Conservation (phyloP, 2,888 invertebrate genomes). For the Orchestes rusci region DNA sequence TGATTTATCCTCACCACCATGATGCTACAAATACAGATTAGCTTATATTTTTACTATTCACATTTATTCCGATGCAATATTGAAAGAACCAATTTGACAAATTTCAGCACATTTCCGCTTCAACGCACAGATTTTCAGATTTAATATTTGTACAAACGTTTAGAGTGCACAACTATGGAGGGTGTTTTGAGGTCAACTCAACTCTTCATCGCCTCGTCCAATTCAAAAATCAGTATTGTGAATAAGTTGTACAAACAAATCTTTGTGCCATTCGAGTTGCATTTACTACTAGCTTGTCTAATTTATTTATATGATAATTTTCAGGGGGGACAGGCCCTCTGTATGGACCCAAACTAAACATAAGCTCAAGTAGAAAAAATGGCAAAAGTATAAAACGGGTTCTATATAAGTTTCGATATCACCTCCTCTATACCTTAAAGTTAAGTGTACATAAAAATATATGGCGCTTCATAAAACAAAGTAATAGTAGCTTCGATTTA, state of each 20-base stretch:
- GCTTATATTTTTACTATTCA: too few relatives aligned
- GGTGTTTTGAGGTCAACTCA: too few relatives aligned
- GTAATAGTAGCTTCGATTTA: conserved; percentile 36
- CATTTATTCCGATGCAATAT: too few relatives aligned
- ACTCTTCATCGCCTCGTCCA: too few relatives aligned
- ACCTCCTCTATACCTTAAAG: conserved; percentile 24
- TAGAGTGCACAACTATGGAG: too few relatives aligned
- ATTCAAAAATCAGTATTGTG: too few relatives aligned
- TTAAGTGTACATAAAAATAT: conserved; percentile 39
- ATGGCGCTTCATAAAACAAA: conserved; percentile 37
- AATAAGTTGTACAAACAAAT: conserved; percentile 21
- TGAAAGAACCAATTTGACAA: neutral
- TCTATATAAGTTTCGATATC: conserved; percentile 4
- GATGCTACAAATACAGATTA: too few relatives aligned
- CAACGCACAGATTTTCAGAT: neutral
- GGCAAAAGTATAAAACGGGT: conserved; percentile 6
- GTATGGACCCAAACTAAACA: conserved; percentile 38
- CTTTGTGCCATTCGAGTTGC: conserved; percentile 39
- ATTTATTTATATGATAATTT: conserved; percentile 18
- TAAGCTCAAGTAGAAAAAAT: conserved; percentile 38
- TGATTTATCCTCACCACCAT: too few relatives aligned
- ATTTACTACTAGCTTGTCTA: conserved; percentile 36
- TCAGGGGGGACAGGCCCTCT: conserved; percentile 21
- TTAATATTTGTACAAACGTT: conserved; percentile 14
- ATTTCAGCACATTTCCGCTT: neutral